A percentile compares a stretch with the other conserved stretches of the same genome.
Evolutionary conservation across 2,888 invertebrate genomes (phyloP).

Genomic region (Xanthia togata): DNA sequence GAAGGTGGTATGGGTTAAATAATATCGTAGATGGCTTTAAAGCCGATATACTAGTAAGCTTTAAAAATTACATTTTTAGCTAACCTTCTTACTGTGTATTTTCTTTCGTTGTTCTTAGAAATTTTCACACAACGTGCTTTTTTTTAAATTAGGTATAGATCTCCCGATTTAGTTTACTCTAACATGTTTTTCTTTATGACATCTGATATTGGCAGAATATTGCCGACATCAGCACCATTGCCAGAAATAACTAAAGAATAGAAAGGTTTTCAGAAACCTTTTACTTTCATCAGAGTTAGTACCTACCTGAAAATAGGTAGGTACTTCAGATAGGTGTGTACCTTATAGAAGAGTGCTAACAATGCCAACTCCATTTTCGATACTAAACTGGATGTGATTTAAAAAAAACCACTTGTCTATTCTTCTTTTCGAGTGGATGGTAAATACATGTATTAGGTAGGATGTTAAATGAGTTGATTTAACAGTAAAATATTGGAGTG

Average conservation of each 20-base stretch:
- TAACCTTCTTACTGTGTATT: background rate
- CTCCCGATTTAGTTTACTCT: background rate
- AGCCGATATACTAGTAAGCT: background rate
- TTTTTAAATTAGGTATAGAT: background rate
- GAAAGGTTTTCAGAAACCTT: background rate
- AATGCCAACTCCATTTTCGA: no score
- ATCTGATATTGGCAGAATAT: background rate
- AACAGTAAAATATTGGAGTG: no score
- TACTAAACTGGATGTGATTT: background rate
- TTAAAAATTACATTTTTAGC: background rate
- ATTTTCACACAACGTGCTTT: background rate
- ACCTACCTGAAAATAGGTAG: background rate
- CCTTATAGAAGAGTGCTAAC: background rate
- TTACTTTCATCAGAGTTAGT: background rate
- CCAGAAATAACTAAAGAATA: background rate
- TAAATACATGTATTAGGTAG: no score
- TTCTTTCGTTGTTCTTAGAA: background rate
- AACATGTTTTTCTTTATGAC: background rate
- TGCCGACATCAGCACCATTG: background rate
- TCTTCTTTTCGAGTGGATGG: no score
- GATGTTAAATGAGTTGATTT: no score
- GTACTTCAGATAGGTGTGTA: background rate
- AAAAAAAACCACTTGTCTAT: background rate
- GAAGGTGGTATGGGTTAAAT: slow-evolving; percentile 19
- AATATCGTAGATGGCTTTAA: background rate